A percentile compares a stretch with the other conserved stretches of the same genome.
Evolutionary conservation across 2,888 invertebrate species (phyloP).

Genomic region (Esperia sulphurella): DNA sequence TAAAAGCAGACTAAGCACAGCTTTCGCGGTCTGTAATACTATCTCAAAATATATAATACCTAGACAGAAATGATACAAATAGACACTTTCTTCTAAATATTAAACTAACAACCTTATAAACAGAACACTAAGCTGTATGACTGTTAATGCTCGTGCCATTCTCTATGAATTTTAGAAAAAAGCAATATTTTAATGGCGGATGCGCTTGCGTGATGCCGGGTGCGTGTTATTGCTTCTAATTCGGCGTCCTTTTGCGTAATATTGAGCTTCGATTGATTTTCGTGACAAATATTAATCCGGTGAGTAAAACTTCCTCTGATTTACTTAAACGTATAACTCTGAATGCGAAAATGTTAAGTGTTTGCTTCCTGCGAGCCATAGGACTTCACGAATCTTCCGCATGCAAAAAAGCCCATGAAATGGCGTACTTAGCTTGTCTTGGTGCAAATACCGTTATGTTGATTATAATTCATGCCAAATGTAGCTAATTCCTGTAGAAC

Average conservation of each 20-base stretch:
- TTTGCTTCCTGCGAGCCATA: conserved; percentile 10
- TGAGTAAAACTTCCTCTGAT: conserved; percentile 30
- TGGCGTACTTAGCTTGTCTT: conserved; percentile 54
- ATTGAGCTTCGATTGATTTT: conserved; percentile 47
- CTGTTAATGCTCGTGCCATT: neutral
- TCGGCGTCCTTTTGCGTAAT: conserved; percentile 62
- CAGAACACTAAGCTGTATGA: too few relatives aligned
- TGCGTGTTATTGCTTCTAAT: conserved; percentile 64
- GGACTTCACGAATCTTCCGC: conserved; percentile 60
- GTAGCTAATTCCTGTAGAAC: conserved; percentile 18
- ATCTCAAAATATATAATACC: too few relatives aligned
- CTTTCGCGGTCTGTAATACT: too few relatives aligned
- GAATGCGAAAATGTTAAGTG: conserved; percentile 2
- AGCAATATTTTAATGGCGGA: conserved; percentile 55
- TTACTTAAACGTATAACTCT: neutral
- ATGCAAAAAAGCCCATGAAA: conserved; percentile 57
- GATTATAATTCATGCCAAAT: conserved; percentile 22
- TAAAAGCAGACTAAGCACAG: too few relatives aligned
- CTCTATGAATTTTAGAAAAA: neutral
- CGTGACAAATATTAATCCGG: conserved; percentile 34
- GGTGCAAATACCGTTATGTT: conserved; percentile 50
- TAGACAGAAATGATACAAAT: too few relatives aligned
- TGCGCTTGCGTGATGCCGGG: conserved; percentile 79
- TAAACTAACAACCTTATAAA: too few relatives aligned
- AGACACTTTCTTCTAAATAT: too few relatives aligned